phyloP scores from a whole-genome alignment of 2,113 vertebrate species.

The Recurvirostra avosetta region DNA sequence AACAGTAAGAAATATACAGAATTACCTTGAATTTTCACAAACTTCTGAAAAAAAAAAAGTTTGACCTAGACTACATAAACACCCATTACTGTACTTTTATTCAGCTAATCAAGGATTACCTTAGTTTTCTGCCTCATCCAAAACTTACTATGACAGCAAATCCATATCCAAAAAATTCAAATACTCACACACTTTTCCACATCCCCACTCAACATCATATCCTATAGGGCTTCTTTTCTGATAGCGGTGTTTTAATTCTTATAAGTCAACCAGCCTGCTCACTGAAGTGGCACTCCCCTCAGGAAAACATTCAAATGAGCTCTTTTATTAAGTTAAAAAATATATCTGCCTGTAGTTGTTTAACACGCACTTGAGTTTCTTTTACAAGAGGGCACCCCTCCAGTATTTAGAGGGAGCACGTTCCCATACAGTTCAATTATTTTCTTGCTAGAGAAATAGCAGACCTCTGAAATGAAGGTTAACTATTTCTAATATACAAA shows the following conservation, averaged over 20 bases:
- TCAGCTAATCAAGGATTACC: not conserved
- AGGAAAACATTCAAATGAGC: constrained; percentile 3
- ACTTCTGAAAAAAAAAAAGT: not conserved
- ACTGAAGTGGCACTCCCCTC: not conserved
- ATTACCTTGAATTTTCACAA: not conserved
- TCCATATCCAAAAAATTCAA: not conserved
- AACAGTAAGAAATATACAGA: not conserved
- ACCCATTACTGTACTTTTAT: not conserved
- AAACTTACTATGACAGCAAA: not conserved
- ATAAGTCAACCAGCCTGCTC: not conserved
- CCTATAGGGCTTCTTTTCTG: not conserved
- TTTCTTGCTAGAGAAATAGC: not conserved
- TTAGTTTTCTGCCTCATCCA: not conserved
- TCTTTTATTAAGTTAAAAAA: not conserved
- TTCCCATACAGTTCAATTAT: not conserved
- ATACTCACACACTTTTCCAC: not conserved
- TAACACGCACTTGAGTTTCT: not conserved
- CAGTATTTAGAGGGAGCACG: not conserved
- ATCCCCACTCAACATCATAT: not conserved
- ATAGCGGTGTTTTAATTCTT: not conserved
- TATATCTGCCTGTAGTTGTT: not conserved
- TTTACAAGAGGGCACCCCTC: not conserved
- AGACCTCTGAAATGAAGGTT: not conserved
- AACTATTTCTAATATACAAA: not conserved
- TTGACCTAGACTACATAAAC: not conserved